These are phyloP conservation scores for Scaeva pyrastri DNA, from an alignment of 2,888 invertebrate genomes.

Conservation along the genomic window DNA sequence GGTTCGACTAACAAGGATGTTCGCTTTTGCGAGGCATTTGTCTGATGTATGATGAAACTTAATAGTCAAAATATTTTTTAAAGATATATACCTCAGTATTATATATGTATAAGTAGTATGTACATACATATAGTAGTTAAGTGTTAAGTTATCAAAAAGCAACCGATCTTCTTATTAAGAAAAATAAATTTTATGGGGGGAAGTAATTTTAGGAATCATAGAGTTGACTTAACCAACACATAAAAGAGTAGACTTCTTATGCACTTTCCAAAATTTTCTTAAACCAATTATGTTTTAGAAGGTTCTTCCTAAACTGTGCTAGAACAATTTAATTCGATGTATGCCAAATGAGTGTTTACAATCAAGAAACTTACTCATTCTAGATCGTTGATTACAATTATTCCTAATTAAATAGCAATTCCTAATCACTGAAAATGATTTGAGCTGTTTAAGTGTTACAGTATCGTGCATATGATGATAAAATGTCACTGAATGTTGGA, in stretches of 20 bases:
- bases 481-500: constrained; percentile 70
- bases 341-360: constrained; percentile 63
- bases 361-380: constrained; percentile 59
- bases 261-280: too few relatives aligned
- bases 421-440: not conserved
- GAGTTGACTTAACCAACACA: too few relatives aligned
- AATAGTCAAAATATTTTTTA: too few relatives aligned
- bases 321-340: constrained; percentile 40
- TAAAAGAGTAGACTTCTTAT: too few relatives aligned
- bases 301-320: constrained; percentile 32
- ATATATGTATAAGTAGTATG: too few relatives aligned
- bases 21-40: constrained; percentile 76
- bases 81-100: too few relatives aligned
- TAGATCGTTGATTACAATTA: constrained; percentile 55
- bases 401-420: too few relatives aligned
- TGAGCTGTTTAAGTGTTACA: not conserved
- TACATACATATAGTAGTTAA: too few relatives aligned
- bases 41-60: constrained; percentile 62
- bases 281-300: not conserved
- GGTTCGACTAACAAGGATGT: constrained; percentile 60
- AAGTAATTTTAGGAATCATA: too few relatives aligned
- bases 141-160: too few relatives aligned
- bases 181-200: too few relatives aligned
- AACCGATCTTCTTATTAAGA: too few relatives aligned
- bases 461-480: constrained; percentile 65